A percentile compares a stretch with the other conserved stretches of the same genome.
Conservation (phyloP, 2,797 vertebrate genomes). For the Acipenser oxyrinchus region DNA sequence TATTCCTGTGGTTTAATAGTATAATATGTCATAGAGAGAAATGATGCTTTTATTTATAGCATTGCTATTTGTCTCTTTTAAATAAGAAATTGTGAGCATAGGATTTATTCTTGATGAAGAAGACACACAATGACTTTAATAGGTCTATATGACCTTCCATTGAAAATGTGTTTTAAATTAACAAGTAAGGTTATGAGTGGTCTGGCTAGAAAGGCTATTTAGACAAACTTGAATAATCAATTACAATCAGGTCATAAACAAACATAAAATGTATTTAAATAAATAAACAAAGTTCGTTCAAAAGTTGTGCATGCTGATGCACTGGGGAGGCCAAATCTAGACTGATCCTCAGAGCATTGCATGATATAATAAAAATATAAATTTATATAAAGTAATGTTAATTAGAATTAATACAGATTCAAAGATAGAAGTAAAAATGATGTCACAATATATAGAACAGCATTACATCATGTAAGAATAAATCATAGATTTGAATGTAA, state of each 20-base stretch:
- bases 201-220: conserved; percentile 5
- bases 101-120: conserved; percentile 11
- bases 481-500: too few species aligned
- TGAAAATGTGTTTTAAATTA: conserved; percentile 14
- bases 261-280: too few species aligned
- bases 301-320: too few species aligned
- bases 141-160: conserved; percentile 12
- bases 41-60: conserved; percentile 34
- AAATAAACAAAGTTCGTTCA: too few species aligned
- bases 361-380: too few species aligned
- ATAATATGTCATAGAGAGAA: conserved; percentile 27
- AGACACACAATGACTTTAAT: conserved; percentile 6
- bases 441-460: too few species aligned
- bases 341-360: too few species aligned
- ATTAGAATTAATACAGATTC: too few species aligned
- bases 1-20: conserved; percentile 33
- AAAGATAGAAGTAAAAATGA: too few species aligned
- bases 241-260: not conserved
- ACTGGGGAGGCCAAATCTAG: too few species aligned
- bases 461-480: too few species aligned
- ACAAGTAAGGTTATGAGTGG: conserved; percentile 1
- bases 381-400: too few species aligned
- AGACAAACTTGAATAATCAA: conserved; percentile 6
- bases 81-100: not conserved
- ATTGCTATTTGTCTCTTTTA: conserved; percentile 2